phyloP scores from a whole-genome alignment of 2,888 invertebrate genomes.

The Aethes cnicana region DNA sequence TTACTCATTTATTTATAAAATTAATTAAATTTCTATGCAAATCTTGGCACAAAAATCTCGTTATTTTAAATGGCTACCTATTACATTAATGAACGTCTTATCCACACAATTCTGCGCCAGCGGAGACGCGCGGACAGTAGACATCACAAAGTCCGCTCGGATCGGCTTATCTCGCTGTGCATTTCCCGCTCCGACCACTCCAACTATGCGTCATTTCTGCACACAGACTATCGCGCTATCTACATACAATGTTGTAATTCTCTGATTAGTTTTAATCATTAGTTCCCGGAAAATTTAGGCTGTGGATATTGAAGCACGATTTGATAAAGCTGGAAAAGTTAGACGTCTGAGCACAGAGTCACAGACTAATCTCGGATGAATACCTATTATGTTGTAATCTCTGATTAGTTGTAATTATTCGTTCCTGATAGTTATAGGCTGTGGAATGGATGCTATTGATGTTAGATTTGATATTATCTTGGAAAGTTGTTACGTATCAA shows the following conservation, averaged over 20 bases:
- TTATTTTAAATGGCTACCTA: neutral
- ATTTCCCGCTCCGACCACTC: slow-evolving; percentile 69
- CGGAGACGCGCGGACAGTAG: slow-evolving; percentile 78
- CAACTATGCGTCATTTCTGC: slow-evolving; percentile 69
- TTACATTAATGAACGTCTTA: slow-evolving; percentile 25
- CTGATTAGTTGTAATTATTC: too few species aligned
- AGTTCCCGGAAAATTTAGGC: neutral
- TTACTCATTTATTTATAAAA: too few species aligned
- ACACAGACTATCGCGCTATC: slow-evolving; percentile 31
- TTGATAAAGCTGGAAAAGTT: too few species aligned
- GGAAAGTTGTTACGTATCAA: too few species aligned
- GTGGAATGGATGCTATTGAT: too few species aligned
- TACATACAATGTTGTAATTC: slow-evolving; percentile 30
- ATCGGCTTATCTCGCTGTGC: slow-evolving; percentile 77
- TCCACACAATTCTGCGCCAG: slow-evolving; percentile 46
- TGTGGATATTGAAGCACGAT: neutral
- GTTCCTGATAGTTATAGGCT: too few species aligned
- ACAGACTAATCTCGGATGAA: too few species aligned
- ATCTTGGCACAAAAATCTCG: too few species aligned
- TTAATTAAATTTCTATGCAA: too few species aligned
- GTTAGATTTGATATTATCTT: too few species aligned
- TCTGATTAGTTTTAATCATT: slow-evolving; percentile 39
- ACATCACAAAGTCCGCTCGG: slow-evolving; percentile 78
- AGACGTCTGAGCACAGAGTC: too few species aligned
- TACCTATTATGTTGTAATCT: too few species aligned